Conservation (phyloP, 2,113 vertebrate genomes). For the Porphyrio hochstetteri region DNA sequence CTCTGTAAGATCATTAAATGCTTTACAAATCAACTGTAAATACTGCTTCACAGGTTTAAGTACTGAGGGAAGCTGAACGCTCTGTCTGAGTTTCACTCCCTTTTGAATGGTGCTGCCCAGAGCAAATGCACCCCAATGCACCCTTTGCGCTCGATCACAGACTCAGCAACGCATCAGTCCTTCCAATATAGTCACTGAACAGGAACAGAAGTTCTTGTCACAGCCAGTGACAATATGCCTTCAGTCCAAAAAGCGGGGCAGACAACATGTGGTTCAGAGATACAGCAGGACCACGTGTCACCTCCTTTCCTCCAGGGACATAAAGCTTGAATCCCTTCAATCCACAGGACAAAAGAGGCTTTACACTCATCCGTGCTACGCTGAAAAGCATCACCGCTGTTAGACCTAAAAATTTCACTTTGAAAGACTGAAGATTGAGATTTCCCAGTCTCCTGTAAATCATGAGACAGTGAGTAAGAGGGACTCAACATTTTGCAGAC, state of each 20-base stretch:
- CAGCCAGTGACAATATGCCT: neutral
- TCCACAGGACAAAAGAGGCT: neutral
- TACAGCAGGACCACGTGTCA: neutral
- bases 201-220: neutral
- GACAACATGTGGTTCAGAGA: neutral
- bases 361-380: neutral
- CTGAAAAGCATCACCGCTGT: neutral
- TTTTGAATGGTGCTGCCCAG: neutral
- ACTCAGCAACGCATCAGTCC: neutral
- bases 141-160: accelerated
- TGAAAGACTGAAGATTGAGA: neutral
- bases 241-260: neutral
- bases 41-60: neutral
- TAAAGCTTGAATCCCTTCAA: neutral
- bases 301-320: neutral
- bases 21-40: neutral
- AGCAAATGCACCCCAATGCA: neutral
- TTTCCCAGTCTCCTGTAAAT: neutral
- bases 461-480: neutral
- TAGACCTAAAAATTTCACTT: neutral
- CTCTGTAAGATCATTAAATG: neutral
- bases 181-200: neutral
- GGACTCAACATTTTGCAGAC: neutral
- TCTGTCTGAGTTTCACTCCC: neutral
- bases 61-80: accelerated